Evolutionary conservation across 2,113 vertebrate species (phyloP).

Genomic region (Tragelaphus imberbis): DNA sequence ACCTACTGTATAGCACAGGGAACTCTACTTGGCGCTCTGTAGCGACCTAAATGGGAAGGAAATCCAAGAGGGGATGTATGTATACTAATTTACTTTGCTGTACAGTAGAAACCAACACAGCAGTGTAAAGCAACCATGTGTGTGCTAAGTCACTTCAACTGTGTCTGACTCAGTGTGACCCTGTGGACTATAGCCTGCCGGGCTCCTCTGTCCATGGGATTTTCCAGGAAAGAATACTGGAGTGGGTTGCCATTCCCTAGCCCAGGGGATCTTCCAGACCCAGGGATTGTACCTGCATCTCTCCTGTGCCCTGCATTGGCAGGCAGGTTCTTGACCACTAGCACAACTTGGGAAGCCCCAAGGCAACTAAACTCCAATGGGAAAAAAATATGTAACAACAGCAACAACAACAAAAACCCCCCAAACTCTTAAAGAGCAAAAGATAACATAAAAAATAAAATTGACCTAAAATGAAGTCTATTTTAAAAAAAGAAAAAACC

Average conservation of each 20-base stretch:
- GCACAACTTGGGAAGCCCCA: background rate
- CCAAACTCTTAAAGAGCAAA: background rate
- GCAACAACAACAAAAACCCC: background rate
- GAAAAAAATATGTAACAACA: background rate
- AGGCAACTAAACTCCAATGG: background rate
- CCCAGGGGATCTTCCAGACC: background rate
- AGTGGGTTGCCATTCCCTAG: background rate
- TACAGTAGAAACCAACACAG: background rate
- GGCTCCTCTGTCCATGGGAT: background rate
- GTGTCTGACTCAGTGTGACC: background rate
- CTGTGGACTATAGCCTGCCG: background rate
- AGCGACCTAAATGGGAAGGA: background rate
- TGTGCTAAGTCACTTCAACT: background rate
- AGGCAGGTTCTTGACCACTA: background rate
- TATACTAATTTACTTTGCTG: background rate
- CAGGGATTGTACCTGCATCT: background rate
- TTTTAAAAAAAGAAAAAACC: background rate
- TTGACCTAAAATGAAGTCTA: background rate
- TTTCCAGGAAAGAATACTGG: background rate
- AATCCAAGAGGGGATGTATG: background rate
- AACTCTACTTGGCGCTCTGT: background rate
- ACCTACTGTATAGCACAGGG: background rate
- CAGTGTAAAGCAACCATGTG: background rate
- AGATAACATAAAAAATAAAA: background rate
- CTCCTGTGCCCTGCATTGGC: background rate